These are phyloP conservation scores for Gobio gobio DNA, from an alignment of 2,113 vertebrate genomes.

Conservation along the genomic window DNA sequence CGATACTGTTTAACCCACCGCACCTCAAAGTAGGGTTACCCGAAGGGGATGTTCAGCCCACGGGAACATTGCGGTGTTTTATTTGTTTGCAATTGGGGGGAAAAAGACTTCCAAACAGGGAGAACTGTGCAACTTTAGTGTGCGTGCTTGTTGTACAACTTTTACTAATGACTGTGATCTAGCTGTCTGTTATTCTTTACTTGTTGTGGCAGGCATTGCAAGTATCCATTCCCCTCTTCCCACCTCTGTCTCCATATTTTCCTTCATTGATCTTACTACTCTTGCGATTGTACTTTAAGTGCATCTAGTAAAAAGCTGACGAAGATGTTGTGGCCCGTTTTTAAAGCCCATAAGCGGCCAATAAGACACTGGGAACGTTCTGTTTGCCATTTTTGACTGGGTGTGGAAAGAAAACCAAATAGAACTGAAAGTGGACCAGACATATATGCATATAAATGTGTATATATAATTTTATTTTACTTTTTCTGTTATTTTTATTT, in stretches of 20 bases:
- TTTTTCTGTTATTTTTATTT: slow-evolving; percentile 50
- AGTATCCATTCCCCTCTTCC: slow-evolving; percentile 63
- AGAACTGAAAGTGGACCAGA: slow-evolving; percentile 72
- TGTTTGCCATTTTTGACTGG: slow-evolving; percentile 54
- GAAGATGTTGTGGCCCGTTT: slow-evolving; percentile 62
- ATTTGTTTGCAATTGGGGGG: slow-evolving; percentile 59
- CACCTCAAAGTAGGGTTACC: not conserved
- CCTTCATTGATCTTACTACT: slow-evolving; percentile 61
- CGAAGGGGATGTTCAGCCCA: slow-evolving; percentile 24
- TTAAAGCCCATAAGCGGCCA: slow-evolving; percentile 3
- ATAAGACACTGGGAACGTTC: slow-evolving; percentile 54
- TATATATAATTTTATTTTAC: slow-evolving; percentile 72
- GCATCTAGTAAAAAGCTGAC: slow-evolving; percentile 74
- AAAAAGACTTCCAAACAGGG: slow-evolving; percentile 53
- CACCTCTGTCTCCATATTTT: slow-evolving; percentile 61
- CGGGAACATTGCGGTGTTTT: slow-evolving; percentile 45
- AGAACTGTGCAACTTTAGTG: slow-evolving; percentile 75
- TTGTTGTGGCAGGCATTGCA: slow-evolving; percentile 75
- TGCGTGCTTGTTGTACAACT: slow-evolving; percentile 70
- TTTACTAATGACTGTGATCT: slow-evolving; percentile 79
- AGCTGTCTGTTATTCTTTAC: slow-evolving; percentile 80
- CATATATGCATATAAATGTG: slow-evolving; percentile 73
- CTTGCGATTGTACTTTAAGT: slow-evolving; percentile 78
- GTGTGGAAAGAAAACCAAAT: slow-evolving; percentile 61
- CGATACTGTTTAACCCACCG: not conserved